Evolutionary conservation across 2,888 invertebrate species (phyloP), one percentile per base, ranked within the genome.

Genomic region (Polyploca ridens): DNA sequence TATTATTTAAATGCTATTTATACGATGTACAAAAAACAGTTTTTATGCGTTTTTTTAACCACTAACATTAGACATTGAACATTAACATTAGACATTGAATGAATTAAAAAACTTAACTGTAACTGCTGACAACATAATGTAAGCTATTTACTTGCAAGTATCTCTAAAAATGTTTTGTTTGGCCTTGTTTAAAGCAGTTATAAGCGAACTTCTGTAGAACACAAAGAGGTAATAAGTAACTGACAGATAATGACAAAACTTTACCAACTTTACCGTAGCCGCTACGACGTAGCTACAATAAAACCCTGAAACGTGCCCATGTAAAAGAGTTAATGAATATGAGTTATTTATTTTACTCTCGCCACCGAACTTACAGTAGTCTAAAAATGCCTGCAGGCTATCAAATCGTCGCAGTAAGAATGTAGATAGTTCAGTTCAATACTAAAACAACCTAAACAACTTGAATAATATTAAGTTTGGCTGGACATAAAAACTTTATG

Each of bases 401-500:
- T n/a, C 33, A 35, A 10, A 38, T 7, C 61, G 16, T 35, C 7
- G 41, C 13, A 41, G 44, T 41, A 44, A 19, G 27, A 41, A 27
- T 61, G 41, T 61, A 61, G 61, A 27, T 61, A 27, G 35, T 19
- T 41, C 19, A 41, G 41, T 44, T 41, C 14, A 61, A 44, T 44
- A 44, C 61, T 27, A 41, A 41, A 44, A 61, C 41, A 44, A 27
- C 16, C 11, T 44, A 11, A 27, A 61, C 54, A 54, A 49, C 49
- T 49, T 49, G 49, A 49, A 62, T 35, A 57, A 62, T 60, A 64
- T 61, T 65, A 64, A 64, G 68, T 66, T 62, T 46, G 65, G 65
- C 74, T 54, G 54, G 19, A 73, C 75, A 79, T 83, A 79, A 62
- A 69, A 67, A 63, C 63, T 84, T 83, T 81, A 85, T 72, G 79